phyloP scores from a whole-genome alignment of 2,113 vertebrate genomes.

The Grammomys surdaster region DNA sequence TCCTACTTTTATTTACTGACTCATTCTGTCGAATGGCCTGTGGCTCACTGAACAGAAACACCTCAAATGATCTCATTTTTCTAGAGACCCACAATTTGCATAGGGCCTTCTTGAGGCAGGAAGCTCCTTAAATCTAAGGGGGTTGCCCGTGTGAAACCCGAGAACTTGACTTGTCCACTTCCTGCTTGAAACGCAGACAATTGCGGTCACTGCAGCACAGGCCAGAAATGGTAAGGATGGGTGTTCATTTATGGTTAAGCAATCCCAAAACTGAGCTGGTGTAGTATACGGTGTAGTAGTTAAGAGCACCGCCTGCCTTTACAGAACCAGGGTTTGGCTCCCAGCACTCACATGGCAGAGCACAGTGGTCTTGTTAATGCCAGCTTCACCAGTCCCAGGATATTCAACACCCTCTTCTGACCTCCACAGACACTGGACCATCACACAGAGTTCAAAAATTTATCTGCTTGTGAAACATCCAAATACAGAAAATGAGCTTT shows the following conservation, averaged over 20 bases:
- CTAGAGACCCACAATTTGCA: neutral
- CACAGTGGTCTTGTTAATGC: neutral
- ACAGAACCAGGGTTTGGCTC: neutral
- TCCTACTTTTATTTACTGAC: neutral
- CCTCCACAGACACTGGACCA: neutral
- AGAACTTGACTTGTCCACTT: neutral
- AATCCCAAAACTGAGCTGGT: too few species aligned
- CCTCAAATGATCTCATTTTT: neutral
- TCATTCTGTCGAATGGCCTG: neutral
- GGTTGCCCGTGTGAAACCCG: neutral
- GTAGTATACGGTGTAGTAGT: neutral
- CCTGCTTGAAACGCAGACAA: neutral
- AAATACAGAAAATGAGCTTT: neutral
- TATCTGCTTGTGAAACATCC: neutral
- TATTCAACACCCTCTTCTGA: neutral
- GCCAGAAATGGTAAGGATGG: neutral
- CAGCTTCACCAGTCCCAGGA: neutral
- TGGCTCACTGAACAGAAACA: neutral
- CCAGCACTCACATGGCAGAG: neutral
- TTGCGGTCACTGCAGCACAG: neutral
- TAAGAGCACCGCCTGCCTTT: neutral
- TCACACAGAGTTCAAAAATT: neutral
- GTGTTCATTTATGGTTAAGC: neutral
- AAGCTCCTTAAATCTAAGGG: neutral
- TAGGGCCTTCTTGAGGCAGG: neutral